Percentiles rank a stretch among this genome's conserved stretches.
phyloP scores from a whole-genome alignment of 2,797 vertebrate species.

The Melanotaenia trifasciata region DNA sequence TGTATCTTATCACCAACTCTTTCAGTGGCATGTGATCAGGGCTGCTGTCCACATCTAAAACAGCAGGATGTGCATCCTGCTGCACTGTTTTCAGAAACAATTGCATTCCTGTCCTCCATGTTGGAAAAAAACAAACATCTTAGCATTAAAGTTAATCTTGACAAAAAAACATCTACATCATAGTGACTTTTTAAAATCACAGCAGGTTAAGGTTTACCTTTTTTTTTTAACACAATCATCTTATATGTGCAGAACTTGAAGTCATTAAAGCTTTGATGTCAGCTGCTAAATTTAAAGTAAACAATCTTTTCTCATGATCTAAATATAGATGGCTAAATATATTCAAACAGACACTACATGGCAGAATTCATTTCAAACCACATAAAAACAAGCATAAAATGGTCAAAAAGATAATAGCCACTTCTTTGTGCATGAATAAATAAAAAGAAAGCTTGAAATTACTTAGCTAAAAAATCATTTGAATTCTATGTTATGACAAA shows the following conservation, averaged over 20 bases:
- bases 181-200: slow-evolving; percentile 7
- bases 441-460: slow-evolving; percentile 13
- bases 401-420: slow-evolving; percentile 6
- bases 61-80: not conserved
- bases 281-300: not conserved
- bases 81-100: slow-evolving; percentile 1
- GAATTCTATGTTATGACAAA: slow-evolving; percentile 11
- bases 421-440: slow-evolving; percentile 6
- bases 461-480: slow-evolving; percentile 4
- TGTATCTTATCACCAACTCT: not conserved
- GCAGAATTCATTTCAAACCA: not conserved
- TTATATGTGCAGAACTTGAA: slow-evolving; percentile 27
- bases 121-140: not conserved
- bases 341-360: not conserved
- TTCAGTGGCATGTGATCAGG: not conserved
- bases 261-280: not conserved
- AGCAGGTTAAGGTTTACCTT: not conserved
- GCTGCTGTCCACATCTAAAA: not conserved
- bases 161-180: too few relatives aligned
- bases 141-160: too few relatives aligned
- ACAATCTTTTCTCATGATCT: not conserved
- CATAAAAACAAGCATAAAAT: not conserved
- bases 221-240: slow-evolving; percentile 27
- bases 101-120: too few relatives aligned
- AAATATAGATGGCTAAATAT: not conserved